Percentiles rank a stretch among this genome's conserved stretches.
phyloP scores from a whole-genome alignment of 2,797 vertebrate species.

The Malurus leucopterus region DNA sequence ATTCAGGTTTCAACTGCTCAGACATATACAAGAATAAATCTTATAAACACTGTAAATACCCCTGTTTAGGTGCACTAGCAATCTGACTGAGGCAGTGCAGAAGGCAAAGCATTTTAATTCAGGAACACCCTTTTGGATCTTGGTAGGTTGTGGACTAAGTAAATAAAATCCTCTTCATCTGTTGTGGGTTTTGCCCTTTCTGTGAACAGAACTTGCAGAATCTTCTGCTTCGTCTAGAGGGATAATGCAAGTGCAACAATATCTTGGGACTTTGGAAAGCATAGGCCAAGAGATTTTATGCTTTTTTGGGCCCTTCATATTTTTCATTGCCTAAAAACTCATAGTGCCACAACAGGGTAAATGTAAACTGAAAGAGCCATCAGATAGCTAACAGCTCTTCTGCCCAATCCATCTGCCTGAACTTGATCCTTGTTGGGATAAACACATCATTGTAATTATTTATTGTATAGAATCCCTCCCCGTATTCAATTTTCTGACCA shows the following conservation, averaged over 20 bases:
- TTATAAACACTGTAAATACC: background rate
- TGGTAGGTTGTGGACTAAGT: background rate
- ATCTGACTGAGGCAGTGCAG: background rate
- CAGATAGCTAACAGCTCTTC: background rate
- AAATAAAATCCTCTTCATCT: background rate
- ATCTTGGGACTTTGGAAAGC: background rate
- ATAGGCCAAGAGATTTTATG: background rate
- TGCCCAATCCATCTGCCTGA: conserved; percentile 21
- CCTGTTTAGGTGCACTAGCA: background rate
- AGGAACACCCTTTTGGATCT: background rate
- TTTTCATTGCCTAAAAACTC: background rate
- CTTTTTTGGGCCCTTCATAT: background rate
- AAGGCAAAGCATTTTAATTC: background rate
- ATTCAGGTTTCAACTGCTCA: background rate
- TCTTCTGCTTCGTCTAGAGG: background rate
- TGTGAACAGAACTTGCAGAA: background rate
- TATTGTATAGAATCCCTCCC: background rate
- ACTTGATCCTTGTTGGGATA: background rate
- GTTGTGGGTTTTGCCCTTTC: background rate
- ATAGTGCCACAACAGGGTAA: background rate
- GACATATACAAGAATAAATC: background rate
- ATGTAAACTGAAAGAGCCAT: background rate
- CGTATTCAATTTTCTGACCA: background rate
- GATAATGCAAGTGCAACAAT: fast-evolving
- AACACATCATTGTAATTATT: background rate